Evolutionary conservation across 1,140 invertebrate species (phyloP).

Genomic region (Drosophila lowei): DNA sequence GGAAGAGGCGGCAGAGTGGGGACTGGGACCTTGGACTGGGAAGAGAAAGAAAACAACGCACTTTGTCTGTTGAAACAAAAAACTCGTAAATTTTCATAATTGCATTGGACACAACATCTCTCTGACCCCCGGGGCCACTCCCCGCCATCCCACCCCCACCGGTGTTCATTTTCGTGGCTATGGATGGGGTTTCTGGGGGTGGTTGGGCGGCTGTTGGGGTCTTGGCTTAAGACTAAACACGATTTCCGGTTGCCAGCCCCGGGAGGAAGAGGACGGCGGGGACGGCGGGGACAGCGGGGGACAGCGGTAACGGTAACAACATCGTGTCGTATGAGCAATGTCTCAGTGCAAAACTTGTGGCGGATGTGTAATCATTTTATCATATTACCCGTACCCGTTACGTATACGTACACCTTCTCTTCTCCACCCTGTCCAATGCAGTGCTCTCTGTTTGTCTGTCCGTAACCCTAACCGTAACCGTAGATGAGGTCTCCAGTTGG

Average conservation of each 20-base stretch:
- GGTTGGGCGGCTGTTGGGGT: constrained; percentile 1
- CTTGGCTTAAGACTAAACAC: constrained; percentile 71
- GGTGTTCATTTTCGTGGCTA: constrained; percentile 1
- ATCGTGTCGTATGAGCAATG: constrained; percentile 80
- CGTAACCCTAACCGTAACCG: constrained; percentile 35
- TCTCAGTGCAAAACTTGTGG: constrained; percentile 73
- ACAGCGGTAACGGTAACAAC: constrained; percentile 16
- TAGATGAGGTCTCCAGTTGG: constrained; percentile 43
- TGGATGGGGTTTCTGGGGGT: not conserved
- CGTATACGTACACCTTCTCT: constrained; percentile 6
- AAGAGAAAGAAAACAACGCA: constrained; percentile 25
- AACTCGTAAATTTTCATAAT: constrained; percentile 80
- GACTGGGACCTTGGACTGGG: no score
- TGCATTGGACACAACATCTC: constrained; percentile 60
- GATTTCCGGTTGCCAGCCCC: constrained; percentile 60
- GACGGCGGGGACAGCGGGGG: constrained; percentile 8
- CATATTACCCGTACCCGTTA: constrained; percentile 67
- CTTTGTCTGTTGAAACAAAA: constrained; percentile 54
- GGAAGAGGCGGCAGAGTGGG: no score
- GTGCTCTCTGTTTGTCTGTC: constrained; percentile 2
- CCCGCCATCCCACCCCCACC: not conserved
- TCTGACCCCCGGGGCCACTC: constrained; percentile 3
- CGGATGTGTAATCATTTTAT: constrained; percentile 81
- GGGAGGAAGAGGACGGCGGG: not conserved
- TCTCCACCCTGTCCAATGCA: not conserved